Percentiles rank a stretch among this genome's conserved stretches.
Evolutionary conservation across 2,888 invertebrate species (phyloP).

Genomic region (Drymonia ruficornis): DNA sequence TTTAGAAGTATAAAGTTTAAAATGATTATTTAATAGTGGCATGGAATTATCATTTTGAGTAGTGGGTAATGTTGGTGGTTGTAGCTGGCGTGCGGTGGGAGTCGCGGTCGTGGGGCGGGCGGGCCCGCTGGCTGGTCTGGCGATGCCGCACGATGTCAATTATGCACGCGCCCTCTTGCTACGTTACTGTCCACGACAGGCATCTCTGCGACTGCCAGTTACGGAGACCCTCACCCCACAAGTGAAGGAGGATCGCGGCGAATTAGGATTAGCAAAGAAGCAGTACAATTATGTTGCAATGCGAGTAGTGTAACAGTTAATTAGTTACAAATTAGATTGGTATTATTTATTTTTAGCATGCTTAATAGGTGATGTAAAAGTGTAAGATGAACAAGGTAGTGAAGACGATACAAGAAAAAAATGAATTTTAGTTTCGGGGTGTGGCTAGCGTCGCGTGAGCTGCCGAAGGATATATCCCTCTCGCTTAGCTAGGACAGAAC

Average conservation of each 20-base stretch:
- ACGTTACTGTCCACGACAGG: conserved; percentile 54
- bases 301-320: no score
- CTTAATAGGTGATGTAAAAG: no score
- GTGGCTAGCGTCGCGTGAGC: no score
- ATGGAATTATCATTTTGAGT: conserved; percentile 10
- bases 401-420: no score
- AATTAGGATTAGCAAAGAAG: neutral
- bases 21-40: conserved; percentile 10
- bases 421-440: no score
- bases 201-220: conserved; percentile 68
- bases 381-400: no score
- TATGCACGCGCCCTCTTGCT: conserved; percentile 68
- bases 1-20: conserved; percentile 30
- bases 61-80: conserved; percentile 52
- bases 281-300: no score
- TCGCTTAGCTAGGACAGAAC: no score
- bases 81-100: conserved; percentile 46
- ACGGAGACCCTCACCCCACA: conserved; percentile 19
- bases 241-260: conserved; percentile 2
- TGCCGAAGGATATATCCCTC: no score
- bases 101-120: conserved; percentile 47
- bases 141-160: conserved; percentile 53
- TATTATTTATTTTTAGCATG: no score
- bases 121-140: conserved; percentile 58
- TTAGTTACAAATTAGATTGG: no score